Conservation (phyloP, 2,113 vertebrate genomes). For the Gambusia affinis region DNA sequence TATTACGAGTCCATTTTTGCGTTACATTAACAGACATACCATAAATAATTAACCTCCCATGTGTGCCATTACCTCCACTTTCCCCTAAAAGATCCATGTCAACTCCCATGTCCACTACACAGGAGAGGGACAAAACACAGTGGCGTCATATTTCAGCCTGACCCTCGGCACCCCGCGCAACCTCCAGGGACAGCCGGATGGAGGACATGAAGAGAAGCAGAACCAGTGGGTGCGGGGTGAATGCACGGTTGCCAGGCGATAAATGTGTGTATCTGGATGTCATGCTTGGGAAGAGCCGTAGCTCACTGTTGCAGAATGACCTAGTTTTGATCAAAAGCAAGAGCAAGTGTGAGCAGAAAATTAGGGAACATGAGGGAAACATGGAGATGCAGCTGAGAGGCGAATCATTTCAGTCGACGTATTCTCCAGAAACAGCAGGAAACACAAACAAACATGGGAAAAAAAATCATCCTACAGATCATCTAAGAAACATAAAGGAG, state of each 20-base stretch:
- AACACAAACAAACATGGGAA: neutral
- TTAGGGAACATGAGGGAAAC: neutral
- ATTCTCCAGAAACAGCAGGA: neutral
- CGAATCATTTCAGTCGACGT: neutral
- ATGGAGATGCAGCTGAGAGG: slow-evolving; percentile 6
- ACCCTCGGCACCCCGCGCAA: neutral
- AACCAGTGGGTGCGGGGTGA: slow-evolving; percentile 14
- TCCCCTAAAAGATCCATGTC: neutral
- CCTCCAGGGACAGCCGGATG: slow-evolving; percentile 50
- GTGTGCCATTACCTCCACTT: slow-evolving; percentile 1
- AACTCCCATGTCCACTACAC: neutral
- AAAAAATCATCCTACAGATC: neutral
- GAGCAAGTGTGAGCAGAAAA: slow-evolving; percentile 25
- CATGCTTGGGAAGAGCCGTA: slow-evolving; percentile 63
- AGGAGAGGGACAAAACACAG: slow-evolving; percentile 31
- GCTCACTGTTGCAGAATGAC: slow-evolving; percentile 78
- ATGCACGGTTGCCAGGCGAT: slow-evolving; percentile 58
- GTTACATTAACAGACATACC: neutral
- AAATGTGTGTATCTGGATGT: slow-evolving; percentile 50
- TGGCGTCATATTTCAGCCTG: slow-evolving; percentile 45
- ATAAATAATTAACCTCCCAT: neutral
- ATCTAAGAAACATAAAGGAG: neutral
- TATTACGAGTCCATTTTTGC: neutral
- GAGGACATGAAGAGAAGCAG: slow-evolving; percentile 35
- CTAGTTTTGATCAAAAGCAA: slow-evolving; percentile 71